These are phyloP conservation scores for Butorides virescens DNA, from an alignment of 2,113 vertebrate genomes.

Conservation along the genomic window DNA sequence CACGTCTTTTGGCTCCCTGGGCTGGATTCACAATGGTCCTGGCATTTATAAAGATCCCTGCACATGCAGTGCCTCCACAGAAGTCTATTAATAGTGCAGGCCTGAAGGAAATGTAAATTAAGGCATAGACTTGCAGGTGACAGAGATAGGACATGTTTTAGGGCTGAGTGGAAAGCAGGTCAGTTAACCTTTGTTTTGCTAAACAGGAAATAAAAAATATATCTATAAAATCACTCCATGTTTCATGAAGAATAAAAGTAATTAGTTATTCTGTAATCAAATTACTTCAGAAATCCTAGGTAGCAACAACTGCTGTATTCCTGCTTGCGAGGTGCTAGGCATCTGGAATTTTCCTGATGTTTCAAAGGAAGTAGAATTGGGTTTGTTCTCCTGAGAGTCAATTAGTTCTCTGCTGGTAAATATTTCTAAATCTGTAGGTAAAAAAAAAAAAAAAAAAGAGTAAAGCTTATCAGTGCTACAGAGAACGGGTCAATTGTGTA, in stretches of 20 bases:
- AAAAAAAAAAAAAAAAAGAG: neutral
- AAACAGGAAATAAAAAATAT: neutral
- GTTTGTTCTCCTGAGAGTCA: constrained; percentile 23
- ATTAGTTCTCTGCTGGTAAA: constrained; percentile 22
- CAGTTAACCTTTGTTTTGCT: neutral
- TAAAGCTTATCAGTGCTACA: neutral
- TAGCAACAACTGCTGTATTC: neutral
- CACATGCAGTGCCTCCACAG: neutral
- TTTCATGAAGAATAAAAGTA: neutral
- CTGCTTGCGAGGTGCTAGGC: neutral
- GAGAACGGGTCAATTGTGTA: neutral
- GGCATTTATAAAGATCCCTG: neutral
- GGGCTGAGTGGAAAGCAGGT: neutral
- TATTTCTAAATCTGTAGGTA: constrained; percentile 17
- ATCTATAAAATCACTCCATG: neutral
- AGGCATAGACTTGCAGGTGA: neutral
- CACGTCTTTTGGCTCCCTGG: neutral
- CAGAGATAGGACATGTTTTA: neutral
- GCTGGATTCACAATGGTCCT: neutral
- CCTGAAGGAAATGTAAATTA: neutral
- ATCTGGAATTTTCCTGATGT: constrained; percentile 1
- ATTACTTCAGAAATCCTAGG: neutral
- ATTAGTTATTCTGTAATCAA: neutral
- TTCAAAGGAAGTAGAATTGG: neutral
- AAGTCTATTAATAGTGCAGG: neutral